These are phyloP conservation scores for Clepsis dumicolana DNA, from an alignment of 2,888 invertebrate species.

Conservation along the genomic window DNA sequence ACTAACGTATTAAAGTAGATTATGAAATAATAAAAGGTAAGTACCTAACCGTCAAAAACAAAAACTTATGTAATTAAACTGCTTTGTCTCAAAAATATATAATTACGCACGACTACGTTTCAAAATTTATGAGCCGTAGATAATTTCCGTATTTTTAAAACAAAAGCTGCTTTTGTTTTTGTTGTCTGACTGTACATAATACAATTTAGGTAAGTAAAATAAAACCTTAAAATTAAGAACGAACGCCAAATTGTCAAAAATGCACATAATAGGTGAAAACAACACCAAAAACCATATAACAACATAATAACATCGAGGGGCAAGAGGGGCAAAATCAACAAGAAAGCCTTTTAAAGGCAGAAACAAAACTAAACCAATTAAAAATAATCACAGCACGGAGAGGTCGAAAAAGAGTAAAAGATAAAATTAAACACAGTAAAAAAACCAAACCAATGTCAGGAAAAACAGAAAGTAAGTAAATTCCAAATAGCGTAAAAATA, in stretches of 20 bases:
- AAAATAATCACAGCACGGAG: slow-evolving; percentile 16
- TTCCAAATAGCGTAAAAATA: slow-evolving; percentile 21
- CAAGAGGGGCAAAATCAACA: slow-evolving; percentile 10
- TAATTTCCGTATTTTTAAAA: neutral
- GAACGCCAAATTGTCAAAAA: neutral
- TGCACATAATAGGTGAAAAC: slow-evolving; percentile 6
- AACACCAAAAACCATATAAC: neutral
- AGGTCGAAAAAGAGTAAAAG: neutral
- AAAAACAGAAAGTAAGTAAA: slow-evolving; percentile 31
- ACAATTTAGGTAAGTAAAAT: slow-evolving; percentile 12
- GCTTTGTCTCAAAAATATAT: neutral
- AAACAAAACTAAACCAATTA: neutral
- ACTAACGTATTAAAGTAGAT: slow-evolving; percentile 21
- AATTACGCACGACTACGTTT: neutral
- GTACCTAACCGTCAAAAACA: neutral
- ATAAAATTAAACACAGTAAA: neutral
- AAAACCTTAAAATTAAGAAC: neutral
- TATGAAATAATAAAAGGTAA: slow-evolving; percentile 38
- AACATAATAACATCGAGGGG: neutral
- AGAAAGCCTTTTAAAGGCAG: slow-evolving; percentile 9
- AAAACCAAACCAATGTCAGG: neutral
- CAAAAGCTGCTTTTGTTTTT: neutral
- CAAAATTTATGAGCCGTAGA: neutral
- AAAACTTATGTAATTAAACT: neutral
- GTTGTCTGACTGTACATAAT: slow-evolving; percentile 1